These are phyloP conservation scores for Xanthorhoe designata DNA, from an alignment of 2,888 invertebrate genomes.

Conservation along the genomic window DNA sequence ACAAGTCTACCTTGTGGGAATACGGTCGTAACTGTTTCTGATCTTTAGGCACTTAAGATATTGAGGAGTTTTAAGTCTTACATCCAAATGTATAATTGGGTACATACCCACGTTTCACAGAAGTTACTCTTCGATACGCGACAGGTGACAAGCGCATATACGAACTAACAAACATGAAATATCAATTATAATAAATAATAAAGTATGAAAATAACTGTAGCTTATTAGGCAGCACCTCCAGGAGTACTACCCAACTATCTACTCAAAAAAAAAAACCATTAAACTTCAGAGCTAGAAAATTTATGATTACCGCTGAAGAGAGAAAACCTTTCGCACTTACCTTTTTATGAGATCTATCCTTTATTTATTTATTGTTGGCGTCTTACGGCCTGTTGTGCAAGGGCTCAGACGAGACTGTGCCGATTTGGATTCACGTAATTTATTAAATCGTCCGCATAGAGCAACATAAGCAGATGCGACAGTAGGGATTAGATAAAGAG, in stretches of 20 bases:
- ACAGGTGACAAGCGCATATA: too few relatives aligned
- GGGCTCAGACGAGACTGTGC: slow-evolving; percentile 78
- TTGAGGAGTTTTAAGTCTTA: too few relatives aligned
- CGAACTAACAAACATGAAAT: too few relatives aligned
- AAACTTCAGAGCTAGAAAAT: not conserved
- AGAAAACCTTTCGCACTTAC: slow-evolving; percentile 26
- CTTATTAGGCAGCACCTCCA: not conserved
- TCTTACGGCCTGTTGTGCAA: slow-evolving; percentile 76
- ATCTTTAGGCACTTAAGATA: too few relatives aligned
- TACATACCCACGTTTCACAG: too few relatives aligned
- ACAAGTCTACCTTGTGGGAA: too few relatives aligned
- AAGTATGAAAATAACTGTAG: not conserved
- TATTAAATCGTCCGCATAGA: slow-evolving; percentile 74
- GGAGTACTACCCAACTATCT: too few relatives aligned
- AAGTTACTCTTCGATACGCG: too few relatives aligned
- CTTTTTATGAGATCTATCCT: slow-evolving; percentile 26
- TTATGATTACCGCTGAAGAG: not conserved
- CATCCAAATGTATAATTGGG: too few relatives aligned
- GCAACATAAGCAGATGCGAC: slow-evolving; percentile 43
- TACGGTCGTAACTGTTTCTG: too few relatives aligned
- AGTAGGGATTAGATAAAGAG: slow-evolving; percentile 17
- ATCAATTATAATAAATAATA: not conserved
- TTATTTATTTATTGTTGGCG: slow-evolving; percentile 39
- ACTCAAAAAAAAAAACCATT: not conserved
- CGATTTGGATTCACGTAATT: slow-evolving; percentile 73